These are phyloP conservation scores for Noctua fimbriata DNA, from an alignment of 2,888 invertebrate genomes.

Conservation along the genomic window DNA sequence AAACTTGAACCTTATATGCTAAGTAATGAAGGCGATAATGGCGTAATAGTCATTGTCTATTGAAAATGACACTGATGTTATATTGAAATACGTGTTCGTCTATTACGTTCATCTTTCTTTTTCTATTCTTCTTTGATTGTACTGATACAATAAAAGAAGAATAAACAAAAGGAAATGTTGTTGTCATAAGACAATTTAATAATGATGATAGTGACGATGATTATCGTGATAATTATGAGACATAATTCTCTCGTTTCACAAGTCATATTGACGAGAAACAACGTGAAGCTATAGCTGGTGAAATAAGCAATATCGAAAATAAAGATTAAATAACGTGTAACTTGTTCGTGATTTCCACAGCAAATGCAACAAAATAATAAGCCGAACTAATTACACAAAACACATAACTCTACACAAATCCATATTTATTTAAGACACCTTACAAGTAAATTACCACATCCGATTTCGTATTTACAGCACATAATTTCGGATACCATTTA, in stretches of 20 bases:
- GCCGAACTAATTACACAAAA: slow-evolving; percentile 26
- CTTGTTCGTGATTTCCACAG: slow-evolving; percentile 7
- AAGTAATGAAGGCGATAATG: background rate
- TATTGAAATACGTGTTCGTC: too few relatives aligned
- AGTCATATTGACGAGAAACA: background rate
- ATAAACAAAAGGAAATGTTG: background rate
- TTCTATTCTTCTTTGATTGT: too few relatives aligned
- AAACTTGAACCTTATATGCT: background rate
- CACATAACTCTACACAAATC: slow-evolving; percentile 33
- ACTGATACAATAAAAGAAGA: background rate
- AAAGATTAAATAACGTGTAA: background rate
- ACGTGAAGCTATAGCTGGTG: too few relatives aligned
- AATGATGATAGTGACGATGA: background rate
- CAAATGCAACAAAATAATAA: slow-evolving; percentile 3
- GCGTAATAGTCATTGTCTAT: too few relatives aligned
- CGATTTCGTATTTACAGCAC: slow-evolving; percentile 27
- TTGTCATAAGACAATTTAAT: background rate
- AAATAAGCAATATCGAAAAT: background rate
- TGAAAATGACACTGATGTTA: too few relatives aligned
- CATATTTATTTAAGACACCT: slow-evolving; percentile 46
- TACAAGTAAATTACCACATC: slow-evolving; percentile 39
- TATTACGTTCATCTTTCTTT: too few relatives aligned
- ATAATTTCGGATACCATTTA: slow-evolving; percentile 55
- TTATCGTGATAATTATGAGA: background rate
- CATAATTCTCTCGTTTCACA: background rate